Evolutionary conservation across 2,797 vertebrate species (phyloP).

Genomic region (Sebastes vulpes): DNA sequence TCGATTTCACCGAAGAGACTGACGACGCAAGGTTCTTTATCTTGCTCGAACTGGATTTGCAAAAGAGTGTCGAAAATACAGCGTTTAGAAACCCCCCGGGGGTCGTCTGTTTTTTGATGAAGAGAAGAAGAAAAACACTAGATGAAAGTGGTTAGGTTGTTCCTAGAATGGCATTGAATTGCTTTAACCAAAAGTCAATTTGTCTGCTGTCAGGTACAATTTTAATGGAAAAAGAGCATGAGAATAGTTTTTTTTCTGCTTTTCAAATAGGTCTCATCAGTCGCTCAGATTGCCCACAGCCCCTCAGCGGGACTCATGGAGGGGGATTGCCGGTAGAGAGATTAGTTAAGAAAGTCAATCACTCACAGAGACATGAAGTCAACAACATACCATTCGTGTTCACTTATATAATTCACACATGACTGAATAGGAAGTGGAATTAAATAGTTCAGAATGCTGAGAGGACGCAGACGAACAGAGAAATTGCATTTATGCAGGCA

Average conservation of each 20-base stretch:
- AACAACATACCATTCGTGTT: slow-evolving; percentile 35
- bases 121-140: not conserved
- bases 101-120: not conserved
- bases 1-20: not conserved
- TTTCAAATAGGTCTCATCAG: not conserved
- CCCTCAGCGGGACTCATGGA: not conserved
- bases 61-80: not conserved
- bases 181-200: not conserved
- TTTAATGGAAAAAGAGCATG: not conserved
- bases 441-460: not conserved
- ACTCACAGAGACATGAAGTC: slow-evolving; percentile 40
- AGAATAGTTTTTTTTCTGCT: not conserved
- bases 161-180: not conserved
- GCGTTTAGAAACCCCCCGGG: not conserved
- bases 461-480: not conserved
- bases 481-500: not conserved
- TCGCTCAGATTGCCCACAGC: not conserved
- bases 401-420: slow-evolving; percentile 56
- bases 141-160: not conserved
- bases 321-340: slow-evolving; percentile 41
- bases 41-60: not conserved
- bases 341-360: slow-evolving; percentile 72
- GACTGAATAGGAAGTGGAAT: not conserved
- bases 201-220: not conserved
- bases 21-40: not conserved